Conservation (phyloP, 1,140 invertebrate genomes). For the Rhyacophila brunnea region DNA sequence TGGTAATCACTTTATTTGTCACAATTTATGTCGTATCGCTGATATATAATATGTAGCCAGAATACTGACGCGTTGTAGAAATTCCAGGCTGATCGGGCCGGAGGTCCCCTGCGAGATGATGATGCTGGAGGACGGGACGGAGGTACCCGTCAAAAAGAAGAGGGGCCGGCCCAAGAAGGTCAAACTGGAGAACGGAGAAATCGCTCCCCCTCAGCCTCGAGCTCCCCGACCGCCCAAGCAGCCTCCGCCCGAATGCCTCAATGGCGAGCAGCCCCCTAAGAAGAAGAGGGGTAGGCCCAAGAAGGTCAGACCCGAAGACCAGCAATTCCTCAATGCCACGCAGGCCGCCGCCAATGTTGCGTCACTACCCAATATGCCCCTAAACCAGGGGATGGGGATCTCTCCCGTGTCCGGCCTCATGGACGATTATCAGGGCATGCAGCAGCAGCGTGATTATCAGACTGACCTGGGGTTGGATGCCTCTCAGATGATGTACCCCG, state of each 20-base stretch:
- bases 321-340: conserved; percentile 45
- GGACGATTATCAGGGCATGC: conserved; percentile 11
- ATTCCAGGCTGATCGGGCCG: conserved; percentile 52
- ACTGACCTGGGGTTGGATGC: conserved; percentile 13
- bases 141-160: conserved; percentile 81
- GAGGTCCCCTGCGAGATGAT: conserved; percentile 49
- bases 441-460: conserved; percentile 22
- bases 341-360: background rate
- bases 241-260: conserved; percentile 39
- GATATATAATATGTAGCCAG: too few relatives aligned
- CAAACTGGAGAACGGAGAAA: conserved; percentile 67
- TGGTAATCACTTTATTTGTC: too few relatives aligned
- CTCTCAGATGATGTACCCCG: conserved; percentile 23
- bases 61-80: conserved; percentile 24
- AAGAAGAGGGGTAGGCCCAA: conserved; percentile 84
- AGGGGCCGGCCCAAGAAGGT: conserved; percentile 85
- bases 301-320: conserved; percentile 68
- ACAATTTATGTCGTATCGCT: too few relatives aligned
- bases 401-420: background rate
- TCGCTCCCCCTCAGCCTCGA: conserved; percentile 56
- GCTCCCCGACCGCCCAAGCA: conserved; percentile 54
- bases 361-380: conserved; percentile 13
- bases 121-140: conserved; percentile 58
- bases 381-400: background rate
- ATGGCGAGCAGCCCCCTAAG: conserved; percentile 63